Percentiles rank a stretch among this genome's conserved stretches.
These are phyloP conservation scores for Ameiurus melas DNA, from an alignment of 2,113 vertebrate genomes.

Conservation along the genomic window DNA sequence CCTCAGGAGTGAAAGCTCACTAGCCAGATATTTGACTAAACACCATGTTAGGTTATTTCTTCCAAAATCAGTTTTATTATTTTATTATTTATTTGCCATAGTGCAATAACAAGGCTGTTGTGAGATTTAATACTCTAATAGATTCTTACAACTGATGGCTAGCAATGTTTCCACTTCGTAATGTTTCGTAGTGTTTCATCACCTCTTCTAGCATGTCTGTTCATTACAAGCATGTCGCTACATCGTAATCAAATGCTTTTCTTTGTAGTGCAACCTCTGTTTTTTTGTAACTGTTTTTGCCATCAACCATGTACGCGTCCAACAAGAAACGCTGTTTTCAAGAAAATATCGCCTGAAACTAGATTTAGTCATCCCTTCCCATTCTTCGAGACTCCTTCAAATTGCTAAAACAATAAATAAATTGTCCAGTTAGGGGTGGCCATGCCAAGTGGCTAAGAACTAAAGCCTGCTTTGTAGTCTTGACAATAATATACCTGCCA, in stretches of 20 bases:
- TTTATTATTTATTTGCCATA: neutral
- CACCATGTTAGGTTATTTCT: neutral
- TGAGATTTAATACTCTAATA: neutral
- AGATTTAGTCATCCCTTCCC: neutral
- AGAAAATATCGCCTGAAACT: neutral
- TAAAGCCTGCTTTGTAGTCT: neutral
- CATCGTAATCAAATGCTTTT: neutral
- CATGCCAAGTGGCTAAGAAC: neutral
- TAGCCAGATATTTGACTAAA: neutral
- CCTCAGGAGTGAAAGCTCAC: neutral
- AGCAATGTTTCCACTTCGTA: neutral
- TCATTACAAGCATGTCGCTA: neutral
- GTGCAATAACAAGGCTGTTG: neutral
- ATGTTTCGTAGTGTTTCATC: neutral
- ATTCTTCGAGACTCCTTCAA: neutral
- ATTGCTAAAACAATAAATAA: neutral
- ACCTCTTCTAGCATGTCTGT: neutral
- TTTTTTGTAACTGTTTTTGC: neutral
- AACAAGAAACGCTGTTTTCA: neutral
- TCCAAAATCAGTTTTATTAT: no score
- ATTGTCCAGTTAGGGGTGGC: neutral
- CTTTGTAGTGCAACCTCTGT: neutral
- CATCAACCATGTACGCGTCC: neutral
- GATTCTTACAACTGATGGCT: neutral
- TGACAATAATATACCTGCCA: neutral